These are phyloP conservation scores for Drosophila sp. DNA, from an alignment of 1,140 invertebrate species.

Conservation along the genomic window DNA sequence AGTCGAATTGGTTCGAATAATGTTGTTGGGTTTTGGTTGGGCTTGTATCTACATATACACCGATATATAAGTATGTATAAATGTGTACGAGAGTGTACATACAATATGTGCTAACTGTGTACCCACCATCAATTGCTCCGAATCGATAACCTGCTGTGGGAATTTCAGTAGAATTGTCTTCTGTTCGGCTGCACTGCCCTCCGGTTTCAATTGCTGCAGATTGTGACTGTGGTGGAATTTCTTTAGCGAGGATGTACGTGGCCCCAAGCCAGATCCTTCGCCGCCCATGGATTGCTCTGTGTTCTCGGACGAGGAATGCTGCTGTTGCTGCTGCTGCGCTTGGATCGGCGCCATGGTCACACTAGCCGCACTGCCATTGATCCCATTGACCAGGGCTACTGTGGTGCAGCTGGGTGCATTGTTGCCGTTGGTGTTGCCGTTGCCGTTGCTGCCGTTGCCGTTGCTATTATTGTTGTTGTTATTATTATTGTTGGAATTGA, in stretches of 20 bases:
- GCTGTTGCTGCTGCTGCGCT: slow-evolving; percentile 25
- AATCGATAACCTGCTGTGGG: slow-evolving; percentile 72
- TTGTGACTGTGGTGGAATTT: slow-evolving; percentile 41
- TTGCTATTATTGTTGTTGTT: slow-evolving; percentile 57
- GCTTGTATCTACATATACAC: neutral
- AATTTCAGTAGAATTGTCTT: slow-evolving; percentile 81
- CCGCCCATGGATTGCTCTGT: slow-evolving; percentile 72
- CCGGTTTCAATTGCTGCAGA: slow-evolving; percentile 50
- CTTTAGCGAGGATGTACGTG: slow-evolving; percentile 66
- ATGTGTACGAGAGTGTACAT: slow-evolving; percentile 1
- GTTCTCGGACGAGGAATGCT: slow-evolving; percentile 78
- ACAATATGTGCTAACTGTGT: slow-evolving; percentile 8
- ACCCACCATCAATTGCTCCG: slow-evolving; percentile 82
- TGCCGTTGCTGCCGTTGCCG: slow-evolving; percentile 33
- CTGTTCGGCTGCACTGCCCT: slow-evolving; percentile 68
- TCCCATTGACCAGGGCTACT: slow-evolving; percentile 68
- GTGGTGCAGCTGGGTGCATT: slow-evolving; percentile 43
- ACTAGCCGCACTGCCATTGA: slow-evolving; percentile 63
- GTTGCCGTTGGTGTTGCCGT: slow-evolving; percentile 30
- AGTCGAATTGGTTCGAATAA: too few relatives aligned
- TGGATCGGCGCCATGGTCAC: slow-evolving; percentile 41
- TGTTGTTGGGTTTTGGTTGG: too few relatives aligned
- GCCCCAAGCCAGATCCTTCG: slow-evolving; percentile 17
- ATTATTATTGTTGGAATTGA: slow-evolving; percentile 75
- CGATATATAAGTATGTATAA: neutral